These are phyloP conservation scores for Lynx canadensis DNA, from an alignment of 2,113 vertebrate genomes.

Conservation along the genomic window DNA sequence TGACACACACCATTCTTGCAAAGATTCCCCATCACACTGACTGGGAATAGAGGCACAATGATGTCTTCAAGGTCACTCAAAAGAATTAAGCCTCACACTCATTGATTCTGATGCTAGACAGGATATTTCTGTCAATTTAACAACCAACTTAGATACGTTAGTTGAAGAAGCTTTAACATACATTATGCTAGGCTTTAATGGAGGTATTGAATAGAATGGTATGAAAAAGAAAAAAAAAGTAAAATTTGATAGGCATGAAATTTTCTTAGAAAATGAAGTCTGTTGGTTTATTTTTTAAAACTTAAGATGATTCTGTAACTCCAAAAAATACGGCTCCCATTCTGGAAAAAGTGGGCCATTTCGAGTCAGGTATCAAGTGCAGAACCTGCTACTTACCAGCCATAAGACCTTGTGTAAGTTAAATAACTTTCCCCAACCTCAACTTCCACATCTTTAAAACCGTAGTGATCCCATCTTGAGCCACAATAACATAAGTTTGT, in stretches of 20 bases:
- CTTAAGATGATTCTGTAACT: background rate
- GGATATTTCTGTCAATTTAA: background rate
- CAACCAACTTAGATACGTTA: background rate
- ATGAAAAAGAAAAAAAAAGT: background rate
- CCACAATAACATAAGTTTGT: background rate
- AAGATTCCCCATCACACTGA: accelerated
- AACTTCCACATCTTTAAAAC: background rate
- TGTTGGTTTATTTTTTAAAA: background rate
- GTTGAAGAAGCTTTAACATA: background rate
- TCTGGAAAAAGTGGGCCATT: background rate
- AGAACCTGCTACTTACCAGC: background rate
- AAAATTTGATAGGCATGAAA: background rate
- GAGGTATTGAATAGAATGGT: background rate
- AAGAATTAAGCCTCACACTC: background rate
- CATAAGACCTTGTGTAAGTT: background rate
- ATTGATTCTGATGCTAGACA: background rate
- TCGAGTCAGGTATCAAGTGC: background rate
- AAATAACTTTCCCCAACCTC: background rate
- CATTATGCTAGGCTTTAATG: background rate
- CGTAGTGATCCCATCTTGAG: no score
- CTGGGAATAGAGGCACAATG: background rate
- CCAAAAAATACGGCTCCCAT: background rate
- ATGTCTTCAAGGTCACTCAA: background rate
- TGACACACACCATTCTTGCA: accelerated
- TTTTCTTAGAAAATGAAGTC: background rate